Evolutionary conservation across 2,113 vertebrate genomes (phyloP), one percentile per base, ranked within the genome.

Genomic region (Oreocharis arfaki): DNA sequence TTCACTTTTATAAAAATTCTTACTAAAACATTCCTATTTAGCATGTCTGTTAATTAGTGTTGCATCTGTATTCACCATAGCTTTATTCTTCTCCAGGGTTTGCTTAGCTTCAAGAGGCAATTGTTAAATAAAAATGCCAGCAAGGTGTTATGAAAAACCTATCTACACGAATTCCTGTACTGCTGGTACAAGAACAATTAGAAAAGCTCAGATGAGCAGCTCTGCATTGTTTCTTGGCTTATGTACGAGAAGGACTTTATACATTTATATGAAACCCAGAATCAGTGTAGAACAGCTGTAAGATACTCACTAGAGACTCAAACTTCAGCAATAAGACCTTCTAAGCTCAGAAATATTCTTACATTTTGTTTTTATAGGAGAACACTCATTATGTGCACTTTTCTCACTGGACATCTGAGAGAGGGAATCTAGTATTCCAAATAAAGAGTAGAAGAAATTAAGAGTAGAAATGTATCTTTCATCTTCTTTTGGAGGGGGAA

Each of bases 81-180:
- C 52, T 92, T 47, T 70, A 73, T 95, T 97, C 79, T 97, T 91
- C 97, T 97, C 85, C 20, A 87, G 94, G 80, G 93, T 87, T 98
- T 98, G 49, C 93, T 97, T 90, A 67, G 39, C 65, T 91, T 93
- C 87, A 96, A 97, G 84, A 97, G 52, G 67, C 86, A 96, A 80
- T 96, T 97, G 93, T 96, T 97, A 59, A 76, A 80, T 37, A 91
- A 91, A 95, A 96, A 85, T 67, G 80, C 88, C 90, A 94, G 89
- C 88, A 76, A 95, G 96, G 57, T 93, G 52, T 94, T 97, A 80
- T 91, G 74, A 94, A 89, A 96, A 97, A 94, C 78, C 85, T 85
- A 92, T 97, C 95, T 95, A 84, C 84, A 91, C 55, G 55, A 95
- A 95, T 92, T 96, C 93, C 94, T 97, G 39, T 61, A 86, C 63